A percentile compares a stretch with the other conserved stretches of the same genome.
These are phyloP conservation scores for Syngnathus acus DNA, from an alignment of 2,797 vertebrate species.

Conservation along the genomic window DNA sequence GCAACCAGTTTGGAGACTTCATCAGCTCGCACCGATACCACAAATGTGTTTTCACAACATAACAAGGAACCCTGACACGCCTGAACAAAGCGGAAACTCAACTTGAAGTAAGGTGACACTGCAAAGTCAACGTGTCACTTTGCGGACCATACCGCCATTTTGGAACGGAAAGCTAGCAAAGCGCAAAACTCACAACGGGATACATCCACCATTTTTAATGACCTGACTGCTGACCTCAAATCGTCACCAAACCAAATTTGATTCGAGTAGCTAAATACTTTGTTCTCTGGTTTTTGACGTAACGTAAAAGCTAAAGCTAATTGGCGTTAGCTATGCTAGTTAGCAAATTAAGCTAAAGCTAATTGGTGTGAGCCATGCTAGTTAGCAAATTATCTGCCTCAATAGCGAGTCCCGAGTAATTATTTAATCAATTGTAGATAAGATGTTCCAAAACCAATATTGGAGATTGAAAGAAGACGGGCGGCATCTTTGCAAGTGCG, in stretches of 20 bases:
- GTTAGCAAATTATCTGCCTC: not conserved
- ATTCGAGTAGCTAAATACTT: too few relatives aligned
- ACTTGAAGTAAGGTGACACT: slow-evolving; percentile 9
- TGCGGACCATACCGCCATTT: not conserved
- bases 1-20: slow-evolving; percentile 17
- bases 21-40: slow-evolving; percentile 20
- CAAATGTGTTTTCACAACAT: slow-evolving; percentile 58
- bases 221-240: too few relatives aligned
- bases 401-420: not conserved
- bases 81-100: slow-evolving; percentile 20
- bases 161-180: too few relatives aligned
- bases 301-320: too few relatives aligned
- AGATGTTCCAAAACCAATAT: not conserved
- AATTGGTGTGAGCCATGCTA: not conserved
- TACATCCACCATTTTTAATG: too few relatives aligned
- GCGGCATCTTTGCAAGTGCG: slow-evolving; percentile 30
- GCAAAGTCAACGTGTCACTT: slow-evolving; percentile 6
- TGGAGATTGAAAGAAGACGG: not conserved
- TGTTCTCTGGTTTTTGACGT: too few relatives aligned
- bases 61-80: slow-evolving; percentile 33
- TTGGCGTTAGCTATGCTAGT: too few relatives aligned
- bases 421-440: not conserved
- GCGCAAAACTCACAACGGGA: too few relatives aligned
- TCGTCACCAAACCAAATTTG: too few relatives aligned
- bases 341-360: too few relatives aligned